Conservation (phyloP, 2,888 invertebrate genomes). For the Celastrina argiolus region DNA sequence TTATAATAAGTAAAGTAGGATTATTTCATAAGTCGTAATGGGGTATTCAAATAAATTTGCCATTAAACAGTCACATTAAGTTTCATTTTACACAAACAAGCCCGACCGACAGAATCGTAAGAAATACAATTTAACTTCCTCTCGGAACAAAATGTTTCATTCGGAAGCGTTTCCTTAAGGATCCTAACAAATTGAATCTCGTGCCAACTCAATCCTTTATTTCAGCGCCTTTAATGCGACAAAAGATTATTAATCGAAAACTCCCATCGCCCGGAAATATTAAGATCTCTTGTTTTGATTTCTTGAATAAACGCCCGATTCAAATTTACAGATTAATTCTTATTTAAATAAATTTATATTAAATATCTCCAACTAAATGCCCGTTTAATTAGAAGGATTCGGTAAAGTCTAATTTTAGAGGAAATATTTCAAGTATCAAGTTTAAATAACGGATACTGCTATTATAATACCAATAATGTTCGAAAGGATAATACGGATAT, state of each 20-base stretch:
- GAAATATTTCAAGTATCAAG: not conserved
- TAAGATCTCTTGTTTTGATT: constrained; percentile 30
- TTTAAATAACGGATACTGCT: too few relatives aligned
- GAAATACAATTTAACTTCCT: constrained; percentile 70
- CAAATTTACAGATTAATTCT: not conserved
- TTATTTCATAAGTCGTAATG: not conserved
- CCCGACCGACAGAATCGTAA: constrained; percentile 50
- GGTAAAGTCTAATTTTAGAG: not conserved
- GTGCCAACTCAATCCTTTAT: constrained; percentile 69
- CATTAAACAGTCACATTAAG: constrained; percentile 16
- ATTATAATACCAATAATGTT: too few relatives aligned
- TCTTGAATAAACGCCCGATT: constrained; percentile 17
- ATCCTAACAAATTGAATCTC: constrained; percentile 72
- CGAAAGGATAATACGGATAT: too few relatives aligned
- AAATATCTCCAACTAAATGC: not conserved
- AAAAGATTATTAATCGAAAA: constrained; percentile 69
- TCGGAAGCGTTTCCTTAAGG: constrained; percentile 64
- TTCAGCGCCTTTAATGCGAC: constrained; percentile 61
- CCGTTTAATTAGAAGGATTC: not conserved
- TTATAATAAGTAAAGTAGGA: too few relatives aligned
- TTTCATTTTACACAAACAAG: constrained; percentile 46
- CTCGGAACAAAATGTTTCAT: constrained; percentile 64
- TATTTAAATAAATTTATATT: not conserved
- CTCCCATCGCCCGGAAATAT: constrained; percentile 51
- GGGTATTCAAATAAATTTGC: constrained; percentile 12